Conservation (phyloP, 2,888 invertebrate species). For the Phyllotreta cruciferae region DNA sequence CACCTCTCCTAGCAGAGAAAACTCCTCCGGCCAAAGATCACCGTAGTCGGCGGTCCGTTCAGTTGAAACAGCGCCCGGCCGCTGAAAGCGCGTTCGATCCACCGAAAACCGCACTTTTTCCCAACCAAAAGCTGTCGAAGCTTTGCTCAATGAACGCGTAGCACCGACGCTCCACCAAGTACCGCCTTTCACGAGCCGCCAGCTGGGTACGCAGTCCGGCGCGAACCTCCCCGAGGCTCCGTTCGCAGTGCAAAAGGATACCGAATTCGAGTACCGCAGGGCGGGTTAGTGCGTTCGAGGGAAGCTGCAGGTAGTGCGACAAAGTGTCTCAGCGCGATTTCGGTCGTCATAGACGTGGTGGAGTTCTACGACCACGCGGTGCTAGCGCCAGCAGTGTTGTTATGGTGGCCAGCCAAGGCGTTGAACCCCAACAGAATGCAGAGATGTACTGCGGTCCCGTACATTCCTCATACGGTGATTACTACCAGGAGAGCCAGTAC, state of each 20-base stretch:
- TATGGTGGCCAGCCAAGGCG: constrained; percentile 61
- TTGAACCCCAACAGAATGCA: constrained; percentile 57
- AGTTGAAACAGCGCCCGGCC: constrained; percentile 35
- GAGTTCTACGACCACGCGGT: constrained; percentile 43
- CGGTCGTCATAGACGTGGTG: constrained; percentile 47
- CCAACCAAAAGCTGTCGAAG: constrained; percentile 15
- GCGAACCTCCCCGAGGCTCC: constrained; percentile 16
- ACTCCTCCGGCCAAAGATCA: constrained; percentile 33
- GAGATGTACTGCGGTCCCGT: constrained; percentile 60
- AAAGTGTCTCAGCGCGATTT: constrained; percentile 53
- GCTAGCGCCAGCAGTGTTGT: constrained; percentile 42
- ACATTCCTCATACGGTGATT: constrained; percentile 64
- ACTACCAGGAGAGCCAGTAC: constrained; percentile 66
- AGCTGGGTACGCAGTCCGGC: constrained; percentile 15
- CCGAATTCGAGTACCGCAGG: background rate
- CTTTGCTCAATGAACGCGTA: too few species aligned
- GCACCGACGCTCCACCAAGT: constrained; percentile 3
- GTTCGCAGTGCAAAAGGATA: background rate
- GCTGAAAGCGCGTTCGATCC: constrained; percentile 28
- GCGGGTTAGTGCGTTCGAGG: background rate
- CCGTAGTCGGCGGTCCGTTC: constrained; percentile 31
- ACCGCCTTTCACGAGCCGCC: constrained; percentile 28
- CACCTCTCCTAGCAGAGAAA: constrained; percentile 36
- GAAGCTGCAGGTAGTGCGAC: constrained; percentile 29
- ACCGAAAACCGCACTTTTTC: constrained; percentile 25